Evolutionary conservation across 2,113 vertebrate species (phyloP).

Genomic region (Ochotona princeps): DNA sequence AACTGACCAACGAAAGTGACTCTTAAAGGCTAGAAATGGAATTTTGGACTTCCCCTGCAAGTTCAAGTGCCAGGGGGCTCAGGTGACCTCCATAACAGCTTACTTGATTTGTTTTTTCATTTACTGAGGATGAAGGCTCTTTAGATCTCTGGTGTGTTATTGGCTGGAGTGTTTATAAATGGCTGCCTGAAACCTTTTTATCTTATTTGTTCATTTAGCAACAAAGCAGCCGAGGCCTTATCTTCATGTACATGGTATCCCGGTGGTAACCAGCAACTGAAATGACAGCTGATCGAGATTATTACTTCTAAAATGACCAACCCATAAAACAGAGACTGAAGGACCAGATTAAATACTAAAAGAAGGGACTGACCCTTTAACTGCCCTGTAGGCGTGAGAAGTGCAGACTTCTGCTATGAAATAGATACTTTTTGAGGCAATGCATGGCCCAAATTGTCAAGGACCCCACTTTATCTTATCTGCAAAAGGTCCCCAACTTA

Average conservation of each 20-base stretch:
- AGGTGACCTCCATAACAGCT: not conserved
- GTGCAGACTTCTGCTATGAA: not conserved
- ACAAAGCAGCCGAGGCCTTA: slow-evolving; percentile 69
- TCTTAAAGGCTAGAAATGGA: not conserved
- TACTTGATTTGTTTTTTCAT: not conserved
- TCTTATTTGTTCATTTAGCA: slow-evolving; percentile 77
- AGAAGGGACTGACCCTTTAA: slow-evolving; percentile 23
- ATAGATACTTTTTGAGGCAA: not conserved
- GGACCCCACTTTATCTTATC: not conserved
- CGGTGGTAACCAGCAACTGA: slow-evolving; percentile 52
- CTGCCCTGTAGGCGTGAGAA: not conserved
- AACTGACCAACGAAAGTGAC: not conserved
- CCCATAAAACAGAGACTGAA: slow-evolving; percentile 64
- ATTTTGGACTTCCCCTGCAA: not conserved
- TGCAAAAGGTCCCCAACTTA: not conserved
- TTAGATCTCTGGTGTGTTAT: not conserved
- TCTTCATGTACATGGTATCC: slow-evolving; percentile 70
- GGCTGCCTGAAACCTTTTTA: slow-evolving; percentile 64
- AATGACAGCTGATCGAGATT: slow-evolving; percentile 31
- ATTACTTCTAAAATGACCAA: slow-evolving; percentile 54
- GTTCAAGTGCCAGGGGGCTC: not conserved
- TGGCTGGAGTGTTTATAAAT: slow-evolving; percentile 67
- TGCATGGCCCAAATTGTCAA: not conserved
- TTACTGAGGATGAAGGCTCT: slow-evolving; percentile 54
- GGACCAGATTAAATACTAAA: slow-evolving; percentile 64